These are phyloP conservation scores for Linhomoeus sp. DNA, from an alignment of 2,888 invertebrate species.

Conservation along the genomic window DNA sequence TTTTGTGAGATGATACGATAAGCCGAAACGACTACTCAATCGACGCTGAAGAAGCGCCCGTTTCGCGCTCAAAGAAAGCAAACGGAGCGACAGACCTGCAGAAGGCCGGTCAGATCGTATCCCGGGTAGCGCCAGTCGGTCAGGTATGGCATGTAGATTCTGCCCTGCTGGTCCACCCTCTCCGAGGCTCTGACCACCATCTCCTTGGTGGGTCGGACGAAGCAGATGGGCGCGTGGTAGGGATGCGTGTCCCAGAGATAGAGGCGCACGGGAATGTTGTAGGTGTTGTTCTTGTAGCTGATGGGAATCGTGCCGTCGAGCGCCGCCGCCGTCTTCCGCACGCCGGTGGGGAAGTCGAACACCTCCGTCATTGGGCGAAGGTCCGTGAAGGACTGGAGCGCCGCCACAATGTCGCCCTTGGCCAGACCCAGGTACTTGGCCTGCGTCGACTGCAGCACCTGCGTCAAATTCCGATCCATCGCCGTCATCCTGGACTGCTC, in stretches of 20 bases:
- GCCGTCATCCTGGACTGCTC: too few relatives aligned
- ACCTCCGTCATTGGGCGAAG: constrained; percentile 13
- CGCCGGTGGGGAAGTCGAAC: constrained; percentile 27
- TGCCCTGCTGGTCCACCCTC: constrained; percentile 82
- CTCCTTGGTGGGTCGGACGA: constrained; percentile 70
- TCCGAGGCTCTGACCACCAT: constrained; percentile 84
- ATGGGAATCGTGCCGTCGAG: constrained; percentile 36
- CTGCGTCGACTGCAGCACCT: not conserved
- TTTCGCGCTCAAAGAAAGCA: too few relatives aligned
- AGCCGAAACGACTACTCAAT: too few relatives aligned
- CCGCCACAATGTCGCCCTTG: constrained; percentile 16
- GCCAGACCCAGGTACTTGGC: constrained; percentile 15
- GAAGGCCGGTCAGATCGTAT: constrained; percentile 65
- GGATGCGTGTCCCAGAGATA: constrained; percentile 96
- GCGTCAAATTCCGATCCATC: not conserved
- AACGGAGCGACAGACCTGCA: constrained; percentile 39
- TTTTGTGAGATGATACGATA: too few relatives aligned
- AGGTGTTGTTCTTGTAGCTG: constrained; percentile 44
- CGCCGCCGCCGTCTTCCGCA: constrained; percentile 27
- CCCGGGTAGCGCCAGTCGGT: constrained; percentile 62
- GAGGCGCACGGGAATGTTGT: constrained; percentile 84
- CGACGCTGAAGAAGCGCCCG: too few relatives aligned
- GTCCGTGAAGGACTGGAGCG: constrained; percentile 16
- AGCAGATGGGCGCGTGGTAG: constrained; percentile 68
- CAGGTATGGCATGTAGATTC: constrained; percentile 83